Evolutionary conservation across 2,888 invertebrate species (phyloP), one percentile per base, ranked within the genome.

Genomic region (Tenthredo distinguenda): DNA sequence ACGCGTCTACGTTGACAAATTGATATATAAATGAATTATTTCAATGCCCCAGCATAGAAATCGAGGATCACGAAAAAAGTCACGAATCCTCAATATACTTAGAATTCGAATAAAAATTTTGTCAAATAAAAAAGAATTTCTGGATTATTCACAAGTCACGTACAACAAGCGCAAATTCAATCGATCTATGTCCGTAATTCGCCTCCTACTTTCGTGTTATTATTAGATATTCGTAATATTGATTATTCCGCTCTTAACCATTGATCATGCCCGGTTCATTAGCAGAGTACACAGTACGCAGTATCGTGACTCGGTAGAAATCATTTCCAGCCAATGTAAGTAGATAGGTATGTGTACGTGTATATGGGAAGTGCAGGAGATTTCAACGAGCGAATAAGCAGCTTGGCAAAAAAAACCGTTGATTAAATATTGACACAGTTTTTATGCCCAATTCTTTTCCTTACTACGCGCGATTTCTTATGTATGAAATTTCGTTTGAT

Each of bases 311-410:
- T 34, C 37, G 71, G 37, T n/a, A 71, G n/a, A 55, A 55, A 55
- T 47, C 1, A 47, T 12, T 47, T 47, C 12, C 15, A 47, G 47
- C 47, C 15, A 47, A 47, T 47, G 15, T 47, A 15, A 47, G 12
- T 47, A 47, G 47, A 12, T 12, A 47, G 12, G 2, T 43, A 3
- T 12, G 10, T 43, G 12, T 12, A 50, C 50, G 26, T 37, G 0
- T 37, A n/a, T 71, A 18, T 34, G 7, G 34, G 15, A 15, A 26
- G 15, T 43, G 76, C 26, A 26, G 26, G 76, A 50, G 76, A 79
- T 21, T 79, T 58, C 9, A 58, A 79, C n/a, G 79, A 79, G n/a
- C 58, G 79, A 18, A 55, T 18, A 37, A 58, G 55, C 55, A 34
- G 50, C 10, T 71, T 71, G 1, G 9, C 26, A 71, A 58, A 5